Evolutionary conservation across 2,888 invertebrate species (phyloP).

Genomic region (Habroteleia sp.): DNA sequence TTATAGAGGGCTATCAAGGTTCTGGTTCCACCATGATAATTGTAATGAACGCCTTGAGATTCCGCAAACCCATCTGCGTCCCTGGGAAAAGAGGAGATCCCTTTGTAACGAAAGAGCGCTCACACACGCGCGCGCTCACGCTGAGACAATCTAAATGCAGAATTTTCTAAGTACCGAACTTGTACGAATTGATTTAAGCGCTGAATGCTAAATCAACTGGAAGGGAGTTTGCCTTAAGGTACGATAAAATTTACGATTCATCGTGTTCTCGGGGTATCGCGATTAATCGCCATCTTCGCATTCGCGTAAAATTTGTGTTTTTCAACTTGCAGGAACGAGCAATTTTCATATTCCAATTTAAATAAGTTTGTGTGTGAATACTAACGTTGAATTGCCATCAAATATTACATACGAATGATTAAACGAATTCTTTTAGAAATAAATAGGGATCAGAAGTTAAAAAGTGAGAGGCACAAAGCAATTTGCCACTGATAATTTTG

Average conservation of each 20-base stretch:
- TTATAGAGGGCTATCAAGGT: conserved; percentile 68
- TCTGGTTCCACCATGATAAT: conserved; percentile 80
- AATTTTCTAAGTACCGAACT: conserved; percentile 81
- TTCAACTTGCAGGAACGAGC: conserved; percentile 6
- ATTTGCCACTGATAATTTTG: conserved; percentile 49
- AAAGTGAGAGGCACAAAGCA: conserved; percentile 32
- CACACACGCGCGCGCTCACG: conserved; percentile 32
- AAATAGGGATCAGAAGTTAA: conserved; percentile 30
- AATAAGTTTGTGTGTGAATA: neutral
- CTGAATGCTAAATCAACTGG: conserved; percentile 81
- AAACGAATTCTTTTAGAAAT: conserved; percentile 34
- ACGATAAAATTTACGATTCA: conserved; percentile 74
- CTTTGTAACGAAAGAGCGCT: conserved; percentile 63
- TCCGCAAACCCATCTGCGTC: conserved; percentile 80
- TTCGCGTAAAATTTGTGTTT: conserved; percentile 10
- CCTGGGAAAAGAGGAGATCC: conserved; percentile 65
- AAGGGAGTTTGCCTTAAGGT: conserved; percentile 70
- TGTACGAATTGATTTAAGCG: conserved; percentile 81
- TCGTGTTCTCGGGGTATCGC: conserved; percentile 37
- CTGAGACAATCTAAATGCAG: conserved; percentile 75
- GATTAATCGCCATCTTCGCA: conserved; percentile 18
- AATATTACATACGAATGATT: conserved; percentile 41
- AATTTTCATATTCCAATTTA: conserved; percentile 20
- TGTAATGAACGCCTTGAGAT: conserved; percentile 81
- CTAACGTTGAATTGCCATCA: conserved; percentile 12